These are phyloP conservation scores for Pseudorasbora parva DNA, from an alignment of 2,113 vertebrate species.

Conservation along the genomic window DNA sequence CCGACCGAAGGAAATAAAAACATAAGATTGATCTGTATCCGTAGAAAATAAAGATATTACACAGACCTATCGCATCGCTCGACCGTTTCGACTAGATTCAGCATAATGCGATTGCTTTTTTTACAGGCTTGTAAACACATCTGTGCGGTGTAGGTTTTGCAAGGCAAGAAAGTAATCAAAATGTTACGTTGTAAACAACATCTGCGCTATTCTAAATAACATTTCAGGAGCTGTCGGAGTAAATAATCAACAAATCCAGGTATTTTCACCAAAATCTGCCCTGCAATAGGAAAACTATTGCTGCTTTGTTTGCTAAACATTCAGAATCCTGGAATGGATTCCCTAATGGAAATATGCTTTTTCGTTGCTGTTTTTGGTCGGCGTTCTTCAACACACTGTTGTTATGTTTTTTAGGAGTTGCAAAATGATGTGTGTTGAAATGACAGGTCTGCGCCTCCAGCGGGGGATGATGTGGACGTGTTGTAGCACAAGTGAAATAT, in stretches of 20 bases:
- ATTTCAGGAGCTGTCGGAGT: background rate
- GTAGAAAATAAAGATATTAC: background rate
- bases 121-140: background rate
- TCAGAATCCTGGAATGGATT: background rate
- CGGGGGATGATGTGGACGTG: conserved; percentile 64
- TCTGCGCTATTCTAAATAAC: background rate
- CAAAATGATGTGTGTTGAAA: conserved; percentile 30
- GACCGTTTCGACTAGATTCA: background rate
- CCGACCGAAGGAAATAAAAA: no score
- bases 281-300: background rate
- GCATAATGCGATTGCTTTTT: background rate
- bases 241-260: background rate
- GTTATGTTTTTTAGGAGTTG: background rate
- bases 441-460: conserved; percentile 59
- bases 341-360: background rate
- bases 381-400: background rate
- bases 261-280: background rate
- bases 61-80: background rate
- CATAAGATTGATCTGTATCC: background rate
- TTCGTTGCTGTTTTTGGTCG: background rate
- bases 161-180: background rate
- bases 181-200: background rate
- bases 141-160: background rate
- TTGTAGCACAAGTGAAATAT: conserved; percentile 74
- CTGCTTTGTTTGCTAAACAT: conserved; percentile 11